These are phyloP conservation scores for Gymnopithys bicolor DNA, from an alignment of 2,797 vertebrate species.

Conservation along the genomic window DNA sequence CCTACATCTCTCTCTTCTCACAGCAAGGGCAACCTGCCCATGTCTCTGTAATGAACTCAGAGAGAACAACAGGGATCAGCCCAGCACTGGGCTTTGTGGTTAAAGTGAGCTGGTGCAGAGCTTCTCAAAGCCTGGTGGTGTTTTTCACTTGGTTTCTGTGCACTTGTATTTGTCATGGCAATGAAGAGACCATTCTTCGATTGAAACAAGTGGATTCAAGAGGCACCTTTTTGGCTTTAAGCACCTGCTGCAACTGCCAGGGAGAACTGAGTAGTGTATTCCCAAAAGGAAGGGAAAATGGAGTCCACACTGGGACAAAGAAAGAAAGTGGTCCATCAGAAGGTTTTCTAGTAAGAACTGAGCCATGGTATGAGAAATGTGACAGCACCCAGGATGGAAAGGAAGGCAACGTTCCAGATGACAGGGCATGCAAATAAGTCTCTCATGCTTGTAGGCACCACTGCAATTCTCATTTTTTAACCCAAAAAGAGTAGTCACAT, in stretches of 20 bases:
- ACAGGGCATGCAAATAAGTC: not conserved
- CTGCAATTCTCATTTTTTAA: constrained; percentile 28
- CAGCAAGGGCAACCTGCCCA: accelerated
- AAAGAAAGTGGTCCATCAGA: not conserved
- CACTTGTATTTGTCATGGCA: not conserved
- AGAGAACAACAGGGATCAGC: not conserved
- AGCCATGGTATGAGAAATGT: constrained; percentile 13
- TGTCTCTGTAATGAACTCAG: not conserved
- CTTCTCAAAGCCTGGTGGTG: not conserved
- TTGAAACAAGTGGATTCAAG: not conserved
- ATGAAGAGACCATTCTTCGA: not conserved
- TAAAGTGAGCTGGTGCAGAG: not conserved
- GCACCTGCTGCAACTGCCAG: not conserved
- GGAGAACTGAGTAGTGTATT: not conserved
- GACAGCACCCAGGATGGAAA: not conserved
- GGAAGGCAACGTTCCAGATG: constrained; percentile 19
- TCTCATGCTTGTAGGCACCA: constrained; percentile 7
- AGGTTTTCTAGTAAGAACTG: not conserved
- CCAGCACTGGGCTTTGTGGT: not conserved
- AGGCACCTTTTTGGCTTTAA: not conserved
- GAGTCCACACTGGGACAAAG: not conserved
- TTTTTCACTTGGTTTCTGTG: not conserved
- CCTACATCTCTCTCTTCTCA: not conserved
- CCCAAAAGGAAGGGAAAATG: not conserved
- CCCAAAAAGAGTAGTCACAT: not conserved